A percentile compares a stretch with the other conserved stretches of the same genome.
Evolutionary conservation across 2,888 invertebrate species (phyloP).

Genomic region (Sericinus montela): DNA sequence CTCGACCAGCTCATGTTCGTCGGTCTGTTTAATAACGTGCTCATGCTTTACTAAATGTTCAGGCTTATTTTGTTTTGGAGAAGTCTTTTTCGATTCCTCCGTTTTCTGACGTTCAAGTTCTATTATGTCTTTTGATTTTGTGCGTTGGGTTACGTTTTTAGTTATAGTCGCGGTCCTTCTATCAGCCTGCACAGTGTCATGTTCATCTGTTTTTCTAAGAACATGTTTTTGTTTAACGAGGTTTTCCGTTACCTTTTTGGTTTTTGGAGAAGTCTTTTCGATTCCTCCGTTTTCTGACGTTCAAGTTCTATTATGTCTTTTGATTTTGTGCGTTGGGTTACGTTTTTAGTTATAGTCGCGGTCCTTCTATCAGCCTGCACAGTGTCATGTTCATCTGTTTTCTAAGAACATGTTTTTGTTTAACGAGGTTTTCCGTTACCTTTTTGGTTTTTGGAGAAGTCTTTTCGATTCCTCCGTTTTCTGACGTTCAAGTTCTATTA

Average conservation of each 20-base stretch:
- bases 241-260: constrained; percentile 35
- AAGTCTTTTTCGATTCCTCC: constrained; percentile 47
- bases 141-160: constrained; percentile 44
- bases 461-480: constrained; percentile 45
- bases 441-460: constrained; percentile 43
- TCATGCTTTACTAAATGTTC: constrained; percentile 21
- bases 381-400: constrained; percentile 25
- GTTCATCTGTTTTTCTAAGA: constrained; percentile 24
- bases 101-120: constrained; percentile 31
- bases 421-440: constrained; percentile 25
- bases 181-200: constrained; percentile 35
- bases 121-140: constrained; percentile 51
- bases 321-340: constrained; percentile 50
- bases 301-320: constrained; percentile 49
- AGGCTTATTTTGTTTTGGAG: constrained; percentile 42
- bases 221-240: constrained; percentile 21
- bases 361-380: constrained; percentile 38
- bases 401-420: constrained; percentile 23
- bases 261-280: constrained; percentile 42
- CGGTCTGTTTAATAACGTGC: constrained; percentile 21
- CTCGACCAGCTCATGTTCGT: constrained; percentile 32
- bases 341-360: constrained; percentile 34
- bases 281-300: constrained; percentile 36
- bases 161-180: constrained; percentile 33
- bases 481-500: constrained; percentile 37